Conservation (phyloP, 2,113 vertebrate species). For the Hippocampus guttulatus region DNA sequence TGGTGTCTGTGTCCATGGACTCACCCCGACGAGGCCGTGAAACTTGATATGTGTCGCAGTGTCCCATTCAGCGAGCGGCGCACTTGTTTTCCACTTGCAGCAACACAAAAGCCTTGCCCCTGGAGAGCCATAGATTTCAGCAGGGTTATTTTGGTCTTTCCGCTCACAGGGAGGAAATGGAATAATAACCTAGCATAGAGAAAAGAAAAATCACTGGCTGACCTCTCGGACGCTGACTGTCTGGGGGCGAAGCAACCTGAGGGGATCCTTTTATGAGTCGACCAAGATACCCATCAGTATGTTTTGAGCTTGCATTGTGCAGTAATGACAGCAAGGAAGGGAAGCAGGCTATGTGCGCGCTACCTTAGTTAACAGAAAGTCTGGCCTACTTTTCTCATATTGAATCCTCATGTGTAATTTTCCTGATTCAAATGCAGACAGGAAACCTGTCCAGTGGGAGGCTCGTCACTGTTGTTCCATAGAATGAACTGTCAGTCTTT, state of each 20-base stretch:
- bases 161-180: conserved; percentile 66
- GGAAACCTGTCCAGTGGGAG: conserved; percentile 32
- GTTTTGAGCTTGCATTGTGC: conserved; percentile 11
- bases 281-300: conserved; percentile 14
- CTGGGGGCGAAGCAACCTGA: conserved; percentile 21
- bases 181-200: conserved; percentile 65
- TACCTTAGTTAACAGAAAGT: conserved; percentile 8
- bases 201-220: conserved; percentile 45
- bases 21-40: conserved; percentile 42
- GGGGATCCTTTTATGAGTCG: conserved; percentile 23
- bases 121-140: conserved; percentile 67
- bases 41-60: conserved; percentile 39
- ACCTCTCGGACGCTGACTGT: conserved; percentile 30
- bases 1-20: conserved; percentile 40
- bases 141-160: conserved; percentile 70
- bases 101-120: conserved; percentile 66
- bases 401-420: conserved; percentile 24
- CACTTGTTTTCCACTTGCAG: conserved; percentile 62
- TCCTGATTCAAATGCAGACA: conserved; percentile 26
- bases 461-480: conserved; percentile 8
- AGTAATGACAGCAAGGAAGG: not conserved
- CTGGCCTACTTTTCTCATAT: conserved; percentile 20
- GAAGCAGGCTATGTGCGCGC: not conserved
- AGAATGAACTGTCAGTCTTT: conserved; percentile 22
- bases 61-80: conserved; percentile 42